Conservation (phyloP, 2,888 invertebrate genomes). For the Hemicrepidius hirtus region DNA sequence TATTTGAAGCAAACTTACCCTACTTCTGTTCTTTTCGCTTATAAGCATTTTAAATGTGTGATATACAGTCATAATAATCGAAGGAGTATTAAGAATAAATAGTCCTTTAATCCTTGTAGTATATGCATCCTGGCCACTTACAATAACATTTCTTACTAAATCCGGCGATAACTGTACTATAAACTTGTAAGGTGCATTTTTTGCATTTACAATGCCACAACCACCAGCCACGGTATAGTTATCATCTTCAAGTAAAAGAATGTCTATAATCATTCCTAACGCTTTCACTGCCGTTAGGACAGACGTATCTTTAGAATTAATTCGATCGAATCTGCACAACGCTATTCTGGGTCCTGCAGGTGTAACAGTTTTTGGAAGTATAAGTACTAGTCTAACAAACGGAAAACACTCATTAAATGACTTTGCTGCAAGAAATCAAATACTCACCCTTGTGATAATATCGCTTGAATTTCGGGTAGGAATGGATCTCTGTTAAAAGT, state of each 20-base stretch:
- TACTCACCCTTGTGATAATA: slow-evolving; percentile 17
- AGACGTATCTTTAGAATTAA: background rate
- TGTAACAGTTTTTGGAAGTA: background rate
- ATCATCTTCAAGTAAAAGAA: slow-evolving; percentile 77
- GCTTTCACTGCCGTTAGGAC: slow-evolving; percentile 66
- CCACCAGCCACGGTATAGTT: slow-evolving; percentile 71
- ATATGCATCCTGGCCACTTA: slow-evolving; percentile 57
- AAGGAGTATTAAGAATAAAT: slow-evolving; percentile 1
- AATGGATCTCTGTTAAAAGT: slow-evolving; percentile 24
- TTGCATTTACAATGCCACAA: background rate
- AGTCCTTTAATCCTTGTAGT: slow-evolving; percentile 8
- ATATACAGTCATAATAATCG: background rate
- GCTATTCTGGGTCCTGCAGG: background rate
- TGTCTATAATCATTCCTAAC: slow-evolving; percentile 75
- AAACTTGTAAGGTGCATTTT: background rate
- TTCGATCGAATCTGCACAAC: background rate
- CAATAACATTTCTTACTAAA: slow-evolving; percentile 41
- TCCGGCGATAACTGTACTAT: background rate
- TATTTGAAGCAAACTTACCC: too few relatives aligned
- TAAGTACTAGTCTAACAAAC: background rate
- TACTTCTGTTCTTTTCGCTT: too few relatives aligned
- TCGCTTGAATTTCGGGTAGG: slow-evolving; percentile 44
- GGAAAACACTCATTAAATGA: slow-evolving; percentile 75
- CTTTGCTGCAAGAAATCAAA: slow-evolving; percentile 68
- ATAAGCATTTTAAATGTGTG: too few relatives aligned